A percentile compares a stretch with the other conserved stretches of the same genome.
phyloP scores from a whole-genome alignment of 2,797 vertebrate species.

The Pogonophryne albipinna region DNA sequence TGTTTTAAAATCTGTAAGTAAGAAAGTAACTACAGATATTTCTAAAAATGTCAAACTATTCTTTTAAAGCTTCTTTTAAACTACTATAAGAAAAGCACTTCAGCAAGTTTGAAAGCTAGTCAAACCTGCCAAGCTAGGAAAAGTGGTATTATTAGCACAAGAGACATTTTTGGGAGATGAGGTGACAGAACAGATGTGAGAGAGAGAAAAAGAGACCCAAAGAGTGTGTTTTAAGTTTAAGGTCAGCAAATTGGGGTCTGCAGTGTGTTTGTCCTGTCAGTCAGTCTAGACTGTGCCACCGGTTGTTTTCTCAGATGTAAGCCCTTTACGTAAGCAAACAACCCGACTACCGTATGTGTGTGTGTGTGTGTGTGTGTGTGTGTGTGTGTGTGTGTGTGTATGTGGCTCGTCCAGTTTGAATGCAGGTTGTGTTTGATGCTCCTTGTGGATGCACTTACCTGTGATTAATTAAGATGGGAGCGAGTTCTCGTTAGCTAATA shows the following conservation, averaged over 20 bases:
- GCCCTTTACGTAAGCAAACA: constrained; percentile 63
- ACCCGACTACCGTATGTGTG: background rate
- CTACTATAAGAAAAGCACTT: background rate
- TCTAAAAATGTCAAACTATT: background rate
- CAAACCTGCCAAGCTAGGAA: background rate
- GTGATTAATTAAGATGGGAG: constrained; percentile 70
- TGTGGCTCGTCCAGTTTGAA: background rate
- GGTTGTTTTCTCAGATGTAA: constrained; percentile 75
- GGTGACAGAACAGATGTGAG: constrained; percentile 26
- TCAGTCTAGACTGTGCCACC: constrained; percentile 64
- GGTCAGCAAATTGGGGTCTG: constrained; percentile 69
- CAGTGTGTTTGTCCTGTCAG: constrained; percentile 59
- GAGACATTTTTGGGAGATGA: constrained; percentile 16
- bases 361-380: background rate
- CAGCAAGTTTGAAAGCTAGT: background rate
- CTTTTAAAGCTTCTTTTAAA: background rate
- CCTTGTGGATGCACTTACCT: constrained; percentile 46
- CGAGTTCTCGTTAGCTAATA: constrained; percentile 71
- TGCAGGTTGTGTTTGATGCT: constrained; percentile 30
- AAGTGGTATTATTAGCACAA: constrained; percentile 11
- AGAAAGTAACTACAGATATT: background rate
- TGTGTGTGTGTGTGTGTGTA: background rate
- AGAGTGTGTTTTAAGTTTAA: constrained; percentile 39
- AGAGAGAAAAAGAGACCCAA: constrained; percentile 10
- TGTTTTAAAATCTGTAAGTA: background rate